Percentiles rank a stretch among this genome's conserved stretches.
phyloP scores from a whole-genome alignment of 2,888 invertebrate genomes.

The Gordius sp. region DNA sequence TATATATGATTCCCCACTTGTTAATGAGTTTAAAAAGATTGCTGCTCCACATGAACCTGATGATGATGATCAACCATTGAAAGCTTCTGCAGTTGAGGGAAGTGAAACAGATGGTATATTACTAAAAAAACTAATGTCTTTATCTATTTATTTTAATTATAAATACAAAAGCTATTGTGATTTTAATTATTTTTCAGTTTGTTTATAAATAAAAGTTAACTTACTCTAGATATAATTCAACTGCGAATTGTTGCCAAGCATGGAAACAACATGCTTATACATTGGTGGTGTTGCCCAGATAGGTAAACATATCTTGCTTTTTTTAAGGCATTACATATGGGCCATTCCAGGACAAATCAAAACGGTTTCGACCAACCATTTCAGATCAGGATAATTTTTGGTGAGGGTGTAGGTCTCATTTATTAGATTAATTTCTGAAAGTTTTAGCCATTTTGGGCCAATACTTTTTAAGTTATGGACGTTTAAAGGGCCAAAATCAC shows the following conservation, averaged over 20 bases:
- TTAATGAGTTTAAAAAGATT: no score
- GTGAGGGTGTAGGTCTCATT: no score
- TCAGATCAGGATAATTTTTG: no score
- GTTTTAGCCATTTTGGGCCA: no score
- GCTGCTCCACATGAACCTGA: no score
- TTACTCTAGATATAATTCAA: conserved; percentile 49
- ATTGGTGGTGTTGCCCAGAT: conserved; percentile 87
- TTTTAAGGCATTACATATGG: neutral
- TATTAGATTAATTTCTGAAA: no score
- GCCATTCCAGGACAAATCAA: no score
- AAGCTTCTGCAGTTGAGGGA: neutral
- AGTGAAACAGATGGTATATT: neutral
- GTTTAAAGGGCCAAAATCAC: no score
- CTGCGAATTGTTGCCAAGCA: conserved; percentile 57
- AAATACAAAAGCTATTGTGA: conserved; percentile 39
- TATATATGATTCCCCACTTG: neutral
- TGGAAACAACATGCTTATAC: conserved; percentile 53
- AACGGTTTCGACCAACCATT: no score
- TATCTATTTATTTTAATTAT: conserved; percentile 49
- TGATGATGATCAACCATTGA: conserved; percentile 16
- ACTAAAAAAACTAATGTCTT: conserved; percentile 41
- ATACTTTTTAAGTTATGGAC: no score
- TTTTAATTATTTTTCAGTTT: conserved; percentile 7
- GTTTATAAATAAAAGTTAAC: conserved; percentile 30
- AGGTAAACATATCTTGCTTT: conserved; percentile 24